A percentile compares a stretch with the other conserved stretches of the same genome.
These are phyloP conservation scores for Stegophylla sp. DNA, from an alignment of 2,888 invertebrate genomes.

Conservation along the genomic window DNA sequence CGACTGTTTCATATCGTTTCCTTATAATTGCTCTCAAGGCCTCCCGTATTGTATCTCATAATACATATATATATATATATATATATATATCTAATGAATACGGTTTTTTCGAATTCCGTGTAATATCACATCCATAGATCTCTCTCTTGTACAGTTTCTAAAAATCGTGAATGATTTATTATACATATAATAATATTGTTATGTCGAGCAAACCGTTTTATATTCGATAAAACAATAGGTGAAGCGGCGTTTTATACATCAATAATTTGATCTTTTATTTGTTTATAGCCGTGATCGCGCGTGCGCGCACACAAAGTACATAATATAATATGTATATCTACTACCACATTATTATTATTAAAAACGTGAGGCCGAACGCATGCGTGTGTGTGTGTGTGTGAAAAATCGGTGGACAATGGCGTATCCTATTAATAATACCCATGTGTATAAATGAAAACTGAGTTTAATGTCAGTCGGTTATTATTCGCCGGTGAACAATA, in stretches of 20 bases:
- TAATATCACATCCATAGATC: constrained; percentile 15
- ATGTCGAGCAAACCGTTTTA: neutral
- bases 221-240: constrained; percentile 19
- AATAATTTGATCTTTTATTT: constrained; percentile 1
- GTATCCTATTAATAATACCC: constrained; percentile 37
- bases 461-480: constrained; percentile 17
- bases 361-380: neutral
- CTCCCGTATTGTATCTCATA: constrained; percentile 20
- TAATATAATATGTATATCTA: too few relatives aligned
- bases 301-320: neutral
- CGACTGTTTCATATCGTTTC: constrained; percentile 37
- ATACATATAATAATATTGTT: neutral
- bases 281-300: constrained; percentile 18
- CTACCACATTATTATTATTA: too few relatives aligned
- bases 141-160: constrained; percentile 39
- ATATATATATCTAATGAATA: too few relatives aligned
- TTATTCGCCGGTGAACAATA: constrained; percentile 37
- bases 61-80: too few relatives aligned
- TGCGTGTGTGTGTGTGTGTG: too few relatives aligned
- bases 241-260: neutral
- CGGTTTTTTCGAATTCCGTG: constrained; percentile 17
- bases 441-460: constrained; percentile 30
- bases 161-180: constrained; percentile 25
- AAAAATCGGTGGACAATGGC: constrained; percentile 47
- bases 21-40: constrained; percentile 38